Base-by-base conservation (phyloP, 2,797 vertebrate species). In the Mus minutoides region DNA sequence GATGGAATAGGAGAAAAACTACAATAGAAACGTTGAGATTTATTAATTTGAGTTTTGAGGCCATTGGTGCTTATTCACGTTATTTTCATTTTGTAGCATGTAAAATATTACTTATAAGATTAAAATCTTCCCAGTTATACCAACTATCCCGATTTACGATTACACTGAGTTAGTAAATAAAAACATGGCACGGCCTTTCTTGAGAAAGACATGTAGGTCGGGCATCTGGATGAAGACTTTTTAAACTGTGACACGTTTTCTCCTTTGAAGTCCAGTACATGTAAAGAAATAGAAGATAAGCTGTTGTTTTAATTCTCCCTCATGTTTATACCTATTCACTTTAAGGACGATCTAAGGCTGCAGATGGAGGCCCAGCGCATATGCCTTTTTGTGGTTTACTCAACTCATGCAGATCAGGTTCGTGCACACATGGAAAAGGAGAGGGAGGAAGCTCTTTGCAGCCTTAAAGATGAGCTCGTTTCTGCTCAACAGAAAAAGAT, bases 341-440 rank as follows among this genome's bases (percentile, higher is more conserved):
- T 84, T 71, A 97, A 99, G 99, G 98, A 97, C 75, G 99, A 99
- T 97, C 99, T 99, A 97, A 98, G 98, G 87, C 98, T 99, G 60
- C 99, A 99, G 96, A 98, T 99, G 99, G 99, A 99, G 98, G 99
- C 99, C n/a, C 99, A 99, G 87, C 99, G 99, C 78, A 98, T 99
- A 98, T 99, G 99, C 96, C 98, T 99, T 4, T 99, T 99, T 95
- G 98, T 99, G 98, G 99, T 99, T 97, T 99, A 99, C 52, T 99
- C 99, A 8, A 99, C 99, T 96, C 99, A 99, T 58, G 97, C 99
- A n/a, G 99, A 99, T 98, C 98, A 99, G 94, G 97, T 99, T 60
- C 96, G 97, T 88, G 99, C 99, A 93, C 98, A 95, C 60, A 98
- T 99, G 97, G 98, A 99, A 97, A 98, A 98, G 95, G 99, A 99